These are phyloP conservation scores for Andinoacara biseriatus DNA, from an alignment of 2,113 vertebrate species.

Conservation along the genomic window DNA sequence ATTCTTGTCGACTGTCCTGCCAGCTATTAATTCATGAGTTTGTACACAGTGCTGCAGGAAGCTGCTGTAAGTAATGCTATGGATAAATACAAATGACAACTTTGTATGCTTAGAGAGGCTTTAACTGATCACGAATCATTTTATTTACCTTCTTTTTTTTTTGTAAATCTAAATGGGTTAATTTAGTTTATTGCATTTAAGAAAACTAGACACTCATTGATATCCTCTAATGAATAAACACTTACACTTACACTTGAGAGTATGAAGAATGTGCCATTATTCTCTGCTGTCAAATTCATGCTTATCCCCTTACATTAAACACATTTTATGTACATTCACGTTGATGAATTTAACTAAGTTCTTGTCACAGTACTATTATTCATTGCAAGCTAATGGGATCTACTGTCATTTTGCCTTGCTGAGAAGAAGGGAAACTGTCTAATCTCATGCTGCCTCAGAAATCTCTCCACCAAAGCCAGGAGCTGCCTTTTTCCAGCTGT, in stretches of 20 bases:
- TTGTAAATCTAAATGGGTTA: not conserved
- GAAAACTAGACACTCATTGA: conserved; percentile 7
- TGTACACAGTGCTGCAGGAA: not conserved
- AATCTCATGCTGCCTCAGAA: conserved; percentile 55
- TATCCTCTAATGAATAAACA: conserved; percentile 24
- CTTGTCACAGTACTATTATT: conserved; percentile 60
- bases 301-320: conserved; percentile 45
- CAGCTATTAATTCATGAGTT: not conserved
- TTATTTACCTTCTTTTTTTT: not conserved
- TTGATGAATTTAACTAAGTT: conserved; percentile 53
- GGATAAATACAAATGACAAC: not conserved
- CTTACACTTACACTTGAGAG: conserved; percentile 16
- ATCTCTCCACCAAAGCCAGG: conserved; percentile 56
- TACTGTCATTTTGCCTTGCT: conserved; percentile 66
- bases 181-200: conserved; percentile 3
- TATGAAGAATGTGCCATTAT: conserved; percentile 15
- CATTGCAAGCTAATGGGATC: conserved; percentile 66
- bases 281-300: conserved; percentile 20
- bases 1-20: too few relatives aligned
- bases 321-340: conserved; percentile 15
- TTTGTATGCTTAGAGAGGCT: not conserved
- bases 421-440: conserved; percentile 65
- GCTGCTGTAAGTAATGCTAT: not conserved
- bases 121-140: not conserved
- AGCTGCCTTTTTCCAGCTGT: conserved; percentile 48